phyloP scores from a whole-genome alignment of 1,140 invertebrate species.

The Bombyx mandarina region DNA sequence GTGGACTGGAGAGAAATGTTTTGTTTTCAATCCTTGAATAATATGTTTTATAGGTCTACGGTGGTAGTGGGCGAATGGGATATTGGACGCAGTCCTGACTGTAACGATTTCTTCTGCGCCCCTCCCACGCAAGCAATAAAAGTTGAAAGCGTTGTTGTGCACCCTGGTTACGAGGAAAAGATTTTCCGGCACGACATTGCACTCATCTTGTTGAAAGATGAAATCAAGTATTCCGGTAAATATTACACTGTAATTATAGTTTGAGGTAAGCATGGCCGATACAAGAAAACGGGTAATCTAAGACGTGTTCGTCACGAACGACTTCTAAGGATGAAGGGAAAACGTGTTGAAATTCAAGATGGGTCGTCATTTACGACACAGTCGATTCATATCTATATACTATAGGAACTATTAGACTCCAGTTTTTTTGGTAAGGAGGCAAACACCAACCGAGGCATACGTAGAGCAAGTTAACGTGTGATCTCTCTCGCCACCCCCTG shows the following conservation, averaged over 20 bases:
- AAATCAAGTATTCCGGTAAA: slow-evolving; percentile 78
- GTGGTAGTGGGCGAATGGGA: slow-evolving; percentile 79
- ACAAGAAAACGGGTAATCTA: too few species aligned
- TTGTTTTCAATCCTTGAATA: slow-evolving; percentile 4
- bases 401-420: too few species aligned
- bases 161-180: slow-evolving; percentile 78
- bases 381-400: too few species aligned
- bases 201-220: slow-evolving; percentile 74
- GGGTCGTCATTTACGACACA: too few species aligned
- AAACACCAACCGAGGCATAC: too few species aligned
- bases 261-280: background rate
- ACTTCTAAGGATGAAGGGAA: too few species aligned
- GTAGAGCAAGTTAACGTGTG: too few species aligned
- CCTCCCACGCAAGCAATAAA: slow-evolving; percentile 75
- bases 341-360: too few species aligned
- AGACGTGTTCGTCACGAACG: too few species aligned
- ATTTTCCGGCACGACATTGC: slow-evolving; percentile 80
- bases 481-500: too few species aligned
- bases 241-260: background rate
- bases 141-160: slow-evolving; percentile 77
- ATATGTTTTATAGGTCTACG: slow-evolving; percentile 57
- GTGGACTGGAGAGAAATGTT: background rate
- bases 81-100: slow-evolving; percentile 75
- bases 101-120: slow-evolving; percentile 77
- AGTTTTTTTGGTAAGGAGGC: too few species aligned